A percentile compares a stretch with the other conserved stretches of the same genome.
Evolutionary conservation across 2,113 vertebrate species (phyloP).

Genomic region (Meles meles): DNA sequence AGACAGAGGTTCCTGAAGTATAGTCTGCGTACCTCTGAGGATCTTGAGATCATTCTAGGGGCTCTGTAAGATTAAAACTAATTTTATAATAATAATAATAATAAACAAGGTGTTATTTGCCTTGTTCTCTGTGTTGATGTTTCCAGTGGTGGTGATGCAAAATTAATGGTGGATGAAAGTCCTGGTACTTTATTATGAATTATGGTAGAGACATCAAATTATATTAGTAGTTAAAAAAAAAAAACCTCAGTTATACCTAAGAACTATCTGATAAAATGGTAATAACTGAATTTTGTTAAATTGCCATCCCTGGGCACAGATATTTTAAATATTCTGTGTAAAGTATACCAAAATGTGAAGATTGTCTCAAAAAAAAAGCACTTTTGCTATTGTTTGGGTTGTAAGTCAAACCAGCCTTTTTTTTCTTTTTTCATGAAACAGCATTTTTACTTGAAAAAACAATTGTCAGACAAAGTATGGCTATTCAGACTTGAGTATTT

Average conservation of each 20-base stretch:
- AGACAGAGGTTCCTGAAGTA: neutral
- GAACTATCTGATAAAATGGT: neutral
- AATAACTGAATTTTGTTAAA: neutral
- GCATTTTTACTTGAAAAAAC: neutral
- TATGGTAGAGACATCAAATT: neutral
- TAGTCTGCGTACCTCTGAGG: neutral
- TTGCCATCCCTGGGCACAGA: neutral
- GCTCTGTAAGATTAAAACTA: neutral
- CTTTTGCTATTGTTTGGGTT: neutral
- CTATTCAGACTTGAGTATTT: neutral
- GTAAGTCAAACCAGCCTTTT: neutral
- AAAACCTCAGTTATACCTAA: neutral
- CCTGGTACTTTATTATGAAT: neutral
- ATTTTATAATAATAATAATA: neutral
- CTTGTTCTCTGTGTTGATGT: neutral
- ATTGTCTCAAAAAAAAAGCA: neutral
- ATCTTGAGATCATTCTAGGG: neutral
- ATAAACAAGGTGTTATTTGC: neutral
- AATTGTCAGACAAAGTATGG: neutral
- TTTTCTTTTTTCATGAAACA: neutral
- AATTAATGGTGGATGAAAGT: neutral
- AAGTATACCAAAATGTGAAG: neutral
- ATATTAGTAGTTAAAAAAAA: neutral
- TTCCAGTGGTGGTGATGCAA: neutral
- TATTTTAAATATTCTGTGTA: neutral